A percentile compares a stretch with the other conserved stretches of the same genome.
Evolutionary conservation across 1,140 invertebrate species (phyloP).

Genomic region (Venturia canescens): DNA sequence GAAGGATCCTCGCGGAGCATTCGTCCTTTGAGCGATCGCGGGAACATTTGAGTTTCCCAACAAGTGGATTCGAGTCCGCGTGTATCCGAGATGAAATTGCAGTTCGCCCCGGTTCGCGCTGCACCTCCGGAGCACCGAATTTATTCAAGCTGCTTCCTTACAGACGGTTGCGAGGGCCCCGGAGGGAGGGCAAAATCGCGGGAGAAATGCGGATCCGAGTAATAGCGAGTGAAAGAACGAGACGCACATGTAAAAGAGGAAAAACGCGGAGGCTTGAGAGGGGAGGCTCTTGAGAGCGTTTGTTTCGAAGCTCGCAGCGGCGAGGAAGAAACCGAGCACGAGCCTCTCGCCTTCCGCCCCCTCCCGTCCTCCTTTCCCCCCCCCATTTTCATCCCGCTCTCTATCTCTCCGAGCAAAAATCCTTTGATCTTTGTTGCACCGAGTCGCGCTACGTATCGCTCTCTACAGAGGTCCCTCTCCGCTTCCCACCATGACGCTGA

Average conservation of each 20-base stretch:
- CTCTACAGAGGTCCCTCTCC: background rate
- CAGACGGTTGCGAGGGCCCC: conserved; percentile 9
- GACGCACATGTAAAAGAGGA: background rate
- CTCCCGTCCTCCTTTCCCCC: too few species aligned
- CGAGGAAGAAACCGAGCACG: background rate
- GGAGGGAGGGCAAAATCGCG: background rate
- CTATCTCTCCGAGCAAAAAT: background rate
- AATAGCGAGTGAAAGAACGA: background rate
- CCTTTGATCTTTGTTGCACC: conserved; percentile 34
- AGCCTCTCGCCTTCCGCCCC: background rate
- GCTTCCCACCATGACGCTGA: too few species aligned
- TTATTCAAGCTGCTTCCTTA: conserved; percentile 23
- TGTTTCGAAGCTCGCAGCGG: conserved; percentile 16
- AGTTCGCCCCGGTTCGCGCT: conserved; percentile 6
- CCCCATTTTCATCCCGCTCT: background rate
- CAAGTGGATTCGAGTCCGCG: too few species aligned
- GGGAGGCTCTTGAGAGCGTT: conserved; percentile 15
- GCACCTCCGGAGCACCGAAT: conserved; percentile 1
- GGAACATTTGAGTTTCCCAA: too few species aligned
- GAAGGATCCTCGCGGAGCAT: too few species aligned
- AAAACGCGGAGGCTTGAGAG: background rate
- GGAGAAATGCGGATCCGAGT: background rate
- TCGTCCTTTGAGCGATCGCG: too few species aligned
- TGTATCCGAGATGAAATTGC: too few species aligned
- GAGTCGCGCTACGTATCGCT: background rate